A percentile compares a stretch with the other conserved stretches of the same genome.
These are phyloP conservation scores for Branchinecta lynchi DNA, from an alignment of 1,140 invertebrate species.

Conservation along the genomic window DNA sequence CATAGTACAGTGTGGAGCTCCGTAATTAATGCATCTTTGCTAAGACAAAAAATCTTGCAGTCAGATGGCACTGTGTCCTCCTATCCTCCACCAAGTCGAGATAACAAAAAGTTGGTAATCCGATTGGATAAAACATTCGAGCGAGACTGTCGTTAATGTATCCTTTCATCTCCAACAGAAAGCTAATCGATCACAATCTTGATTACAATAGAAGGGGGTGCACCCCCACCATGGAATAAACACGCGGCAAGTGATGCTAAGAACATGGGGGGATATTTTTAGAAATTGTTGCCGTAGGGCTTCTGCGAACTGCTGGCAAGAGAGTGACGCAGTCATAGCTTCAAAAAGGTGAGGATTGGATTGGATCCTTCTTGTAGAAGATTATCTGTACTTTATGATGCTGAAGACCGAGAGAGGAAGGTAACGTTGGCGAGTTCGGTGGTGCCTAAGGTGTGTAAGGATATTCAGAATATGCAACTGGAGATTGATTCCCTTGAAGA, in stretches of 20 bases:
- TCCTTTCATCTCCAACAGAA: neutral
- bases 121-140: neutral
- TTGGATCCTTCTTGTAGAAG: neutral
- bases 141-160: neutral
- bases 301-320: neutral
- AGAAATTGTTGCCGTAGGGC: neutral
- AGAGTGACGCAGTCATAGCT: neutral
- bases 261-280: neutral
- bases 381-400: neutral
- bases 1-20: no score
- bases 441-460: neutral
- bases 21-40: no score
- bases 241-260: neutral
- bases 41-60: no score
- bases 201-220: constrained; percentile 1
- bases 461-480: no score
- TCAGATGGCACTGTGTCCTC: no score
- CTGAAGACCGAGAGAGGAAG: neutral
- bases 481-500: no score
- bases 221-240: neutral
- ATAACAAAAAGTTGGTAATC: no score
- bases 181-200: neutral
- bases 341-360: neutral
- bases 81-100: no score
- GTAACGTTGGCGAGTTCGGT: neutral